A percentile compares a stretch with the other conserved stretches of the same genome.
These are phyloP conservation scores for Axea sp. DNA, from an alignment of 2,888 invertebrate genomes.

Conservation along the genomic window DNA sequence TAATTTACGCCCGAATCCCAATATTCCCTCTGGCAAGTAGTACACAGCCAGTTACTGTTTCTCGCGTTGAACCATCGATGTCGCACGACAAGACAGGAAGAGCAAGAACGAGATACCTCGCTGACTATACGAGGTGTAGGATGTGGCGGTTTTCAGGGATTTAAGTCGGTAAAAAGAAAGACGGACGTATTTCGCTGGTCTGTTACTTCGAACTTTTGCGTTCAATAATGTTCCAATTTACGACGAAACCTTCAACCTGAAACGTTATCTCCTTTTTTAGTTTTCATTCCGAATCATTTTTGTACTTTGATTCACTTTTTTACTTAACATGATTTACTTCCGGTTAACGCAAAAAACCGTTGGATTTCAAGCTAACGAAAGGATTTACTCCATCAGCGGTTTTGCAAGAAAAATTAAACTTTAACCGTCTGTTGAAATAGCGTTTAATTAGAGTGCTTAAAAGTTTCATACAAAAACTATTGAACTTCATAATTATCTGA, in stretches of 20 bases:
- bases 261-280: conserved; percentile 2
- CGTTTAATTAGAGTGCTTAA: conserved; percentile 13
- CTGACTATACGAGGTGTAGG: conserved; percentile 40
- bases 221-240: conserved; percentile 71
- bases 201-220: conserved; percentile 66
- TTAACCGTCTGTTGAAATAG: conserved; percentile 3
- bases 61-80: conserved; percentile 59
- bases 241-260: conserved; percentile 56
- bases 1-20: conserved; percentile 72
- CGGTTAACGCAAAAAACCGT: conserved; percentile 20
- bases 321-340: conserved; percentile 19
- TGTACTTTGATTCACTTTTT: conserved; percentile 36
- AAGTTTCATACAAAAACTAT: conserved; percentile 19
- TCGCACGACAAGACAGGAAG: conserved; percentile 38
- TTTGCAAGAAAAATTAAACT: conserved; percentile 10
- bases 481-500: conserved; percentile 22
- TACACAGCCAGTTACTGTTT: conserved; percentile 52
- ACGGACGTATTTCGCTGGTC: conserved; percentile 62
- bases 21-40: conserved; percentile 62
- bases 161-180: conserved; percentile 62
- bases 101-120: conserved; percentile 31
- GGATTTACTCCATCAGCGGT: conserved; percentile 6
- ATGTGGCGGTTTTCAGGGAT: conserved; percentile 63
- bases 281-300: conserved; percentile 41
- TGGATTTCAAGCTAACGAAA: not conserved